Evolutionary conservation across 2,888 invertebrate genomes (phyloP).

Genomic region (Microctonus aethiopoides): DNA sequence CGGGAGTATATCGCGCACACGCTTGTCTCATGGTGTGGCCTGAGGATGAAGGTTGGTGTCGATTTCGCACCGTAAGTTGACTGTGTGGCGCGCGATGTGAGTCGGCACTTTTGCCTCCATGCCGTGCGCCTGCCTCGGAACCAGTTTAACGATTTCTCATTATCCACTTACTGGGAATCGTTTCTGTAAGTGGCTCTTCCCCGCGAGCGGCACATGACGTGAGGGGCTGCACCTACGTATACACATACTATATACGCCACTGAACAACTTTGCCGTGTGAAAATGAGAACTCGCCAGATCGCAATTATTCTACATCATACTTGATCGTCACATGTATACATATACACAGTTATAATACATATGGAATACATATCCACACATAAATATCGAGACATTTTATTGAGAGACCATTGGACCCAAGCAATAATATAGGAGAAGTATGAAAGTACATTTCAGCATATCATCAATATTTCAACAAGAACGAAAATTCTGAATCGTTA

Average conservation of each 20-base stretch:
- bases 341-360: neutral
- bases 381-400: neutral
- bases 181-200: constrained; percentile 51
- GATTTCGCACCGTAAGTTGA: constrained; percentile 46
- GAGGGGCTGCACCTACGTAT: neutral
- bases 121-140: constrained; percentile 36
- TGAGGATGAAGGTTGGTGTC: constrained; percentile 43
- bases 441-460: neutral
- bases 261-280: constrained; percentile 27
- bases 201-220: constrained; percentile 27
- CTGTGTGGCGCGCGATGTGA: constrained; percentile 24
- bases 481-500: constrained; percentile 18
- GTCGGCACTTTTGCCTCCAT: constrained; percentile 40
- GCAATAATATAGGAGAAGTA: neutral
- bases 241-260: neutral
- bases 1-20: constrained; percentile 21
- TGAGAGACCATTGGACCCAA: neutral
- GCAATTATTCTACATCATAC: constrained; percentile 1
- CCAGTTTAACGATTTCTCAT: constrained; percentile 54
- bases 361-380: neutral
- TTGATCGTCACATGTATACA: neutral
- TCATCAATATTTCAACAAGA: constrained; percentile 12
- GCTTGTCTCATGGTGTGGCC: constrained; percentile 20
- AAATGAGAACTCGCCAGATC: constrained; percentile 23
- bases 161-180: constrained; percentile 51